Base-by-base conservation (phyloP, 2,113 vertebrate genomes). In the Microtus montanus region DNA sequence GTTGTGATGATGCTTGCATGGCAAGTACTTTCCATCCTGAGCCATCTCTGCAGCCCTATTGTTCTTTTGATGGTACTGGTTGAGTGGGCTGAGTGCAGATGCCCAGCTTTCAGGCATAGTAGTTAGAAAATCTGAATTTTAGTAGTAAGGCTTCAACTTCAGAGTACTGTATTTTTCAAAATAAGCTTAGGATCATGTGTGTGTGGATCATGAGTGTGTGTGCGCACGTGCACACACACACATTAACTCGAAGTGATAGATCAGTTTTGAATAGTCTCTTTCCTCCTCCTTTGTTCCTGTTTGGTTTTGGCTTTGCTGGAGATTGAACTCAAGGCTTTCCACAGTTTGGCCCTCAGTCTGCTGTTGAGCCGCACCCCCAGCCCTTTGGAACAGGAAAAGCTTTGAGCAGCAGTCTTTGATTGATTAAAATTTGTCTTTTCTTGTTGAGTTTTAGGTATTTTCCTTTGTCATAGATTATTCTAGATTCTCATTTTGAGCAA, bases 391-490 rank as follows among this genome's bases (percentile, higher is more conserved):
- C 58, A 95, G 33, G 49, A 52, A 89, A 93, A 91, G 12, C 47
- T 41, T 80, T 84, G 38, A 28, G 22, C 14, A 64, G 26, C 87
- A 70, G 11, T 15, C 17, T n/a, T 3, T 80, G 92, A 26, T 74
- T 85, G 54, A 22, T 86, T 89, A 92, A 93, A 22, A 35, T 75
- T 79, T 87, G 49, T 93, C 54, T 83, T 94, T 35, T 63, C 83
- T 77, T 93, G 64, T 78, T 95, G 24, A 90, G 17, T 82, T 96
- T 90, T 83, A 68, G 17, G 66, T 11, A 26, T 13, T 75, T 92
- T 96, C 28, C 2, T 15, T 73, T 94, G 54, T 93, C 83, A 90
- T 94, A 79, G 54, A 87, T 63, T 86, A 90, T 89, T 90, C 17
- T 38, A 87, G 61, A 88, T 82, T 94, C 33, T 66, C 14, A 83